A percentile compares a stretch with the other conserved stretches of the same genome.
These are phyloP conservation scores for Frankliniella intonsa DNA, from an alignment of 2,888 invertebrate genomes.

Conservation along the genomic window DNA sequence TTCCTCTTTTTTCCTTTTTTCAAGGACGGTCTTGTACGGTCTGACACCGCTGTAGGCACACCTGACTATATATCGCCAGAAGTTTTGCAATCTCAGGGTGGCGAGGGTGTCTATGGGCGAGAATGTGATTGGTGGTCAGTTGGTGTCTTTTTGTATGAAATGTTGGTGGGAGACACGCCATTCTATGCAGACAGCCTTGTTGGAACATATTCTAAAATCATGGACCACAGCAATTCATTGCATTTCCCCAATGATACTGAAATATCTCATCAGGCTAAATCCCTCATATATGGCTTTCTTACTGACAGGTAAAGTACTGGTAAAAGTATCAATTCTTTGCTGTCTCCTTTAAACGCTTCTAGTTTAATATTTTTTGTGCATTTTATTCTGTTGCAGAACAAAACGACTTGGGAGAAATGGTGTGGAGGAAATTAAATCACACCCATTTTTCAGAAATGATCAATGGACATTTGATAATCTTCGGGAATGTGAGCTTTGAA, in stretches of 20 bases:
- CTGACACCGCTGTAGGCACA: constrained; percentile 97
- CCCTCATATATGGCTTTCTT: constrained; percentile 87
- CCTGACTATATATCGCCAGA: constrained; percentile 99
- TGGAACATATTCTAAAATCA: constrained; percentile 97
- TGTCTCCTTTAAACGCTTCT: neutral
- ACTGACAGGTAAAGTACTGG: constrained; percentile 66
- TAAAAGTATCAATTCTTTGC: neutral
- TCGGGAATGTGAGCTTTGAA: constrained; percentile 62
- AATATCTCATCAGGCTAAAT: constrained; percentile 81
- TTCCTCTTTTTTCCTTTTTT: constrained; percentile 15
- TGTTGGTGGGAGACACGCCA: constrained; percentile 97
- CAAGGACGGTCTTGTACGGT: constrained; percentile 86
- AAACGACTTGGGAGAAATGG: constrained; percentile 86
- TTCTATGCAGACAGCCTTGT: constrained; percentile 96
- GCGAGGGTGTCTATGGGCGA: constrained; percentile 90
- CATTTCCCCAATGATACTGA: constrained; percentile 88
- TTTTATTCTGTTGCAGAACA: constrained; percentile 47
- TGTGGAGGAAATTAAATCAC: constrained; percentile 89
- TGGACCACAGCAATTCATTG: constrained; percentile 96
- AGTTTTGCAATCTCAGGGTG: constrained; percentile 94
- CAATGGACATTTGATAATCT: constrained; percentile 98
- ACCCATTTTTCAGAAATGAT: constrained; percentile 93
- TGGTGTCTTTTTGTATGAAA: constrained; percentile 97
- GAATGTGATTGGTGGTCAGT: constrained; percentile 99
- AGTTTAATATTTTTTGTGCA: neutral